phyloP scores from a whole-genome alignment of 2,113 vertebrate genomes.

The Pangasianodon gigas region DNA sequence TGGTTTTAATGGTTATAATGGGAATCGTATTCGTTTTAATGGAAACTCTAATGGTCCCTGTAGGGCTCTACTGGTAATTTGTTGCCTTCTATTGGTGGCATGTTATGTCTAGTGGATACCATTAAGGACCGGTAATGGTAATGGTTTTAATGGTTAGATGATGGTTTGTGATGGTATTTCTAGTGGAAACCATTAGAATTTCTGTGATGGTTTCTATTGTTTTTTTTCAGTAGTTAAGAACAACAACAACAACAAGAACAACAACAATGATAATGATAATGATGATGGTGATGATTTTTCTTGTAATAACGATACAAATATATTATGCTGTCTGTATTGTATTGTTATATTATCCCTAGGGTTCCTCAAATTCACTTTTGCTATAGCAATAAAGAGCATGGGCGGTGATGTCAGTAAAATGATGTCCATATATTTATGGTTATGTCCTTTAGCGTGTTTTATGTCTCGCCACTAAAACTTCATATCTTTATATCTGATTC shows the following conservation, averaged over 20 bases:
- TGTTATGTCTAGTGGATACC: not conserved
- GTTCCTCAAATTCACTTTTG: not conserved
- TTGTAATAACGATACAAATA: not conserved
- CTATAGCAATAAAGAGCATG: not conserved
- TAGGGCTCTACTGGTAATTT: not conserved
- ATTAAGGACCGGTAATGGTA: not conserved
- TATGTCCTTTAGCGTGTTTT: not conserved
- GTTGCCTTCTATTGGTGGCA: not conserved
- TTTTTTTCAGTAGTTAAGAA: too few species aligned
- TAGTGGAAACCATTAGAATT: too few species aligned
- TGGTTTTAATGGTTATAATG: not conserved
- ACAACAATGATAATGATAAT: not conserved
- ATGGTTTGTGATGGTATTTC: too few species aligned
- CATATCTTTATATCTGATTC: not conserved
- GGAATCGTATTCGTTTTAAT: not conserved
- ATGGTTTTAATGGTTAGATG: too few species aligned
- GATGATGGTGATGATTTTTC: not conserved
- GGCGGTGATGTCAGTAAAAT: not conserved
- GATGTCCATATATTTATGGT: not conserved
- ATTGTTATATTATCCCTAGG: not conserved
- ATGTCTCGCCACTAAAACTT: not conserved
- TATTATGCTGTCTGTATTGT: not conserved
- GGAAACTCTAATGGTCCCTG: not conserved
- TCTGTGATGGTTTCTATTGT: too few species aligned
- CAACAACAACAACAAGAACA: not conserved